Evolutionary conservation across 64 coral and sea anemone genomes (phyloP), one percentile per base, ranked within the genome.

Genomic region (Montipora cactus): DNA sequence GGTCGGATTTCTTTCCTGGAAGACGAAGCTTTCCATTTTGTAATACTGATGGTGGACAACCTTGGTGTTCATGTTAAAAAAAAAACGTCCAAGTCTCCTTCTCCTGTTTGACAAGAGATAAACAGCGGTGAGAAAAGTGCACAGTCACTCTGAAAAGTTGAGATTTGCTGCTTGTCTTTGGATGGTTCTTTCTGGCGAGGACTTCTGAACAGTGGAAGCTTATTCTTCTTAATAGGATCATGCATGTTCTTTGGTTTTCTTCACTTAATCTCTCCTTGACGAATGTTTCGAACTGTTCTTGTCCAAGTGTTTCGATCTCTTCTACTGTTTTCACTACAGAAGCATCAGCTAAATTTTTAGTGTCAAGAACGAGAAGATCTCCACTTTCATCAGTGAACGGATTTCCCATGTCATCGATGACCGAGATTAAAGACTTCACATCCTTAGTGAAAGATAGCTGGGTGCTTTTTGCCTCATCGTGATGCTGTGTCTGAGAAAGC

Each of bases 41-140:
- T 23, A 23, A 23, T 23, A 23, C 22, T 23, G 22, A 23, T 23
- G 22, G 22, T 23, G 22, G 22, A 23, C 22, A 23, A 23, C 22
- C 22, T 23, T 23, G 22, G 22, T 23, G 22, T 23, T 23, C 22
- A 23, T 23, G 22, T 23, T 23, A 0, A 23, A 23, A 23, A 23
- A 23, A 23, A 23, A 23, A 23, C 22, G 22, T 23, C 22, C 22
- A 23, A 23, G 22, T 23, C 88, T 52, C 80, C 93, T 69, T 90
- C 93, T 88, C 84, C 71, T 93, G 90, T 20, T 68, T 74, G 94
- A 90, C 73, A 91, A 95, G 12, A 95, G 74, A 23, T 23, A 23
- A 23, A 23, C 22, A 23, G 22, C 22, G 22, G 22, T 23, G 22
- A 23, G 22, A 23, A 23, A 23, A 23, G 22, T 23, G 81, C 49